These are phyloP conservation scores for Potamilus streckersoni DNA, from an alignment of 1,140 invertebrate species.

Conservation along the genomic window DNA sequence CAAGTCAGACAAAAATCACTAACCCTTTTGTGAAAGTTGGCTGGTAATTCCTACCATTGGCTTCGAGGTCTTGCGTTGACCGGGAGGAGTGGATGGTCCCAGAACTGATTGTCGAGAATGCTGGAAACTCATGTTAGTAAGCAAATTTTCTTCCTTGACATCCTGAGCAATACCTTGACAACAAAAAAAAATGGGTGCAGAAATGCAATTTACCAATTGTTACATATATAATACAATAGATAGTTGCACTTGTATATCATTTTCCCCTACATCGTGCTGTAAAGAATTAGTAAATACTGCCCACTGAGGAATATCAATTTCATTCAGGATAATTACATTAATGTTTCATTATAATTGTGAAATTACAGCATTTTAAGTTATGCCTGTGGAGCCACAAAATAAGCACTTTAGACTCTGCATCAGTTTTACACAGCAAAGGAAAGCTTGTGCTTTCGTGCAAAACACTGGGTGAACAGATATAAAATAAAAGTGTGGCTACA, in stretches of 20 bases:
- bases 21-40: constrained; percentile 48
- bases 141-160: constrained; percentile 46
- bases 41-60: constrained; percentile 50
- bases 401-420: no score
- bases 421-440: no score
- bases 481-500: no score
- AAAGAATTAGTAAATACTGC: no score
- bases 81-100: constrained; percentile 57
- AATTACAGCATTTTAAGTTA: no score
- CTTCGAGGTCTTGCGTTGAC: constrained; percentile 51
- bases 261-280: no score
- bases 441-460: no score
- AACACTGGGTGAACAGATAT: no score
- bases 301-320: no score
- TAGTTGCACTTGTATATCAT: background rate
- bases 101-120: constrained; percentile 22
- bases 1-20: background rate
- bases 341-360: no score
- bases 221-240: background rate
- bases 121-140: constrained; percentile 27
- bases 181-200: constrained; percentile 1
- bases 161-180: constrained; percentile 52
- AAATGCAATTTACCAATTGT: constrained; percentile 3
- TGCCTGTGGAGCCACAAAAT: no score
- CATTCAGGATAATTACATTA: no score